phyloP scores from a whole-genome alignment of 2,797 vertebrate species.

The Apogon hyalosoma region DNA sequence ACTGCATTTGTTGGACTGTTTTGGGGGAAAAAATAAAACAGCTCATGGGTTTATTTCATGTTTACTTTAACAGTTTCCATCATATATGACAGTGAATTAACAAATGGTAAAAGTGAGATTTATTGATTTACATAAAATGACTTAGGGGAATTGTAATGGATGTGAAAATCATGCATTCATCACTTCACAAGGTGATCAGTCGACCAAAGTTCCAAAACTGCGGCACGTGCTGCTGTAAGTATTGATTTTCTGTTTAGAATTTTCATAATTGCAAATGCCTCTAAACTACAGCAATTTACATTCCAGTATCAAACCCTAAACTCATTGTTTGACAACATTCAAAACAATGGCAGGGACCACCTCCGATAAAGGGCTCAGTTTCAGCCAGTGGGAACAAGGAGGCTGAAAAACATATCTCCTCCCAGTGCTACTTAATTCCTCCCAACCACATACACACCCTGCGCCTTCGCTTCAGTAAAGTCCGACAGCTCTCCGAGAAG shows the following conservation, averaged over 20 bases:
- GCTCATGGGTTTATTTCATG: too few species aligned
- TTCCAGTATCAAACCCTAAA: constrained; percentile 44
- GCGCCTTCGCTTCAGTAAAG: constrained; percentile 43
- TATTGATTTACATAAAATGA: too few species aligned
- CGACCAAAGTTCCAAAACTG: constrained; percentile 7
- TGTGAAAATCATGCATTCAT: neutral
- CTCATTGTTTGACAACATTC: constrained; percentile 32
- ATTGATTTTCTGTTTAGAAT: constrained; percentile 24
- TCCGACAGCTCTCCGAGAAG: constrained; percentile 57
- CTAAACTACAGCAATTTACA: constrained; percentile 45
- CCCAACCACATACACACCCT: constrained; percentile 27
- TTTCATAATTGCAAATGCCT: constrained; percentile 31
- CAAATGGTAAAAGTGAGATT: too few species aligned
- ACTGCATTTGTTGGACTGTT: too few species aligned
- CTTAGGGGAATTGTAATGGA: neutral
- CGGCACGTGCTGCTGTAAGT: neutral
- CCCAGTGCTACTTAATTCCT: constrained; percentile 55
- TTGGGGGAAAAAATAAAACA: too few species aligned
- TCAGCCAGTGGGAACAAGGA: constrained; percentile 66
- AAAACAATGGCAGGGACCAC: constrained; percentile 53
- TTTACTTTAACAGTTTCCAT: too few species aligned
- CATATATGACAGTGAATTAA: too few species aligned
- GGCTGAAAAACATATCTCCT: constrained; percentile 64
- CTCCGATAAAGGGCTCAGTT: constrained; percentile 59
- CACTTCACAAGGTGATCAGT: neutral